Evolutionary conservation across 2,888 invertebrate genomes (phyloP).

Genomic region (Parthenolecanium corni): DNA sequence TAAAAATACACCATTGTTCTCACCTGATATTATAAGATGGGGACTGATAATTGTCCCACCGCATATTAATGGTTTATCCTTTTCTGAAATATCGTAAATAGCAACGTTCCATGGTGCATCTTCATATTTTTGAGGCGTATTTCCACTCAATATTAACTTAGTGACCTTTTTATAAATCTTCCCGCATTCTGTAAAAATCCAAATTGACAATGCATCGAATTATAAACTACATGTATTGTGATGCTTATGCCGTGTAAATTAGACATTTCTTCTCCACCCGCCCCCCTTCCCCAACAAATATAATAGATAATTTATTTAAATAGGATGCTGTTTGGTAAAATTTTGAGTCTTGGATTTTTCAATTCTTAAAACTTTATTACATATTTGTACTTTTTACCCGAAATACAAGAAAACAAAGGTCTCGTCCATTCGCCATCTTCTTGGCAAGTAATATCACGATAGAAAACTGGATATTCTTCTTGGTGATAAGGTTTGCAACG

Average conservation of each 20-base stretch:
- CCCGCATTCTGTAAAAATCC: too few species aligned
- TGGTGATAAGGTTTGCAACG: not conserved
- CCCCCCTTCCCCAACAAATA: too few species aligned
- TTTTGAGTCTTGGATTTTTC: too few species aligned
- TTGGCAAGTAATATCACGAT: conserved; percentile 14
- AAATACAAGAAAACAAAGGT: conserved; percentile 3
- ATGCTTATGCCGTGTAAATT: too few species aligned
- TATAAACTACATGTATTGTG: too few species aligned
- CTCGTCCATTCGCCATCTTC: conserved; percentile 19
- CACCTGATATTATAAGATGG: too few species aligned
- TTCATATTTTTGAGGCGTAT: not conserved
- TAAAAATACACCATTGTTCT: too few species aligned
- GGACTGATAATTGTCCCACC: not conserved
- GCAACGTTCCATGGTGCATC: not conserved
- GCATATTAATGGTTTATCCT: not conserved
- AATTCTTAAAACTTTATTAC: too few species aligned
- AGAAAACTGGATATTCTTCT: not conserved
- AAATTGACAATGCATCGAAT: too few species aligned
- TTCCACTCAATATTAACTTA: not conserved
- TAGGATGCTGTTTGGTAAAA: too few species aligned
- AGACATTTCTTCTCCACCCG: too few species aligned
- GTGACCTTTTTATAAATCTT: not conserved
- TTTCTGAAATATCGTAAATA: not conserved
- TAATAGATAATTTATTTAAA: too few species aligned
- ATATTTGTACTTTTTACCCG: conserved; percentile 4